Conservation (phyloP, 2,888 invertebrate species). For the Silvanus unidentatus region DNA sequence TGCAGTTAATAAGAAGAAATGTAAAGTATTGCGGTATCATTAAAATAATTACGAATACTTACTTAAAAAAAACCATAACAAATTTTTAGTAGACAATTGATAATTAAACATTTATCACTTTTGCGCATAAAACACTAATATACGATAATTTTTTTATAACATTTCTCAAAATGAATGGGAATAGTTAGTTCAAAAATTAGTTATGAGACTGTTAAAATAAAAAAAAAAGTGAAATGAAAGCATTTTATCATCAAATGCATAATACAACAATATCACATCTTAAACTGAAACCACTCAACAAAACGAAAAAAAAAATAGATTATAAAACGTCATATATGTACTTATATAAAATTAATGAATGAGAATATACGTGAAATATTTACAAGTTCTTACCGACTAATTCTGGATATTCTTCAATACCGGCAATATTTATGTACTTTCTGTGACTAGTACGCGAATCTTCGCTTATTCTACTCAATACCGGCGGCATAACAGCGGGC, state of each 20-base stretch:
- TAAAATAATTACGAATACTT: too few relatives aligned
- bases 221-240: conserved; percentile 9
- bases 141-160: too few relatives aligned
- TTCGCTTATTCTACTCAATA: conserved; percentile 49
- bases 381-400: conserved; percentile 45
- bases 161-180: conserved; percentile 9
- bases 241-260: too few relatives aligned
- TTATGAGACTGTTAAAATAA: conserved; percentile 19
- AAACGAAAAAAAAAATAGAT: conserved; percentile 10
- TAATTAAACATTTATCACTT: too few relatives aligned
- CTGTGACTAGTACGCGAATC: conserved; percentile 48
- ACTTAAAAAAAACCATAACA: too few relatives aligned
- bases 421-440: conserved; percentile 70
- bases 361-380: too few relatives aligned
- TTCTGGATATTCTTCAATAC: conserved; percentile 71
- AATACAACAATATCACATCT: too few relatives aligned
- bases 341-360: too few relatives aligned
- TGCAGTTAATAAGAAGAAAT: too few relatives aligned
- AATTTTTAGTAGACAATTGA: too few relatives aligned
- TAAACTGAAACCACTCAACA: not conserved
- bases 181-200: conserved; percentile 5
- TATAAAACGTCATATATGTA: not conserved
- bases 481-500: conserved; percentile 35
- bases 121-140: too few relatives aligned
- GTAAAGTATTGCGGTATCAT: too few relatives aligned